Evolutionary conservation across 2,888 invertebrate species (phyloP), one percentile per base, ranked within the genome.

Genomic region (Microdon myrmicae): DNA sequence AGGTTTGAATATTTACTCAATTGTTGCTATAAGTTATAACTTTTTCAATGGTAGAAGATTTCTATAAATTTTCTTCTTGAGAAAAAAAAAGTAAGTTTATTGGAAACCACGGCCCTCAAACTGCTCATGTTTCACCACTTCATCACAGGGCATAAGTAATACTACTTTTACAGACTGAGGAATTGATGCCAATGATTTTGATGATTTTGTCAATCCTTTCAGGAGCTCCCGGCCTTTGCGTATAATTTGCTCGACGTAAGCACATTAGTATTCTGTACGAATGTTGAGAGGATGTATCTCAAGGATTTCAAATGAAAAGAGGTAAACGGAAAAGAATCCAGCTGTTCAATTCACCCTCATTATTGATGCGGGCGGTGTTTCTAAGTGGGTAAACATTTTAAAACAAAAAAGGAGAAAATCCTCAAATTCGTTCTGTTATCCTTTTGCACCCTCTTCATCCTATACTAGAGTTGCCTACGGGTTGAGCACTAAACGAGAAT

Each of bases 331-430:
- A 32, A 14, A 31, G 25, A 25, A 44, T 39, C 10, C 4, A 8
- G 1, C 10, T 17, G 9, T 23, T 7, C 20, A 10, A 17, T 35
- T 1, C 8, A 8, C 17, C 23, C 9, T 48, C 53, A 53, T 53
- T 53, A 26, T 9, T 19, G 39, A 66, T 66, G 58, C 59, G n/a
- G 26, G 8, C 28, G 47, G 37, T 53, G 48, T 59, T 19, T n/a
- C 34, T 9, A 47, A 54, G 66, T 66, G 66, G 66, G 53, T 59
- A 66, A 66, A 66, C 59, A 66, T 54, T 66, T 66, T 59, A 59
- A 66, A 66, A 58, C 58, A 55, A 49, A 49, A 35, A 29, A 28
- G 7, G 16, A 34, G 35, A 9, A 47, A 58, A 47, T 58, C 58
- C 64, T 58, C 58, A 64, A 64, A 64, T 58, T 58, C 58, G 25